Evolutionary conservation across 2,888 invertebrate genomes (phyloP), one percentile per base, ranked within the genome.

Genomic region (Agonum fuliginosum): DNA sequence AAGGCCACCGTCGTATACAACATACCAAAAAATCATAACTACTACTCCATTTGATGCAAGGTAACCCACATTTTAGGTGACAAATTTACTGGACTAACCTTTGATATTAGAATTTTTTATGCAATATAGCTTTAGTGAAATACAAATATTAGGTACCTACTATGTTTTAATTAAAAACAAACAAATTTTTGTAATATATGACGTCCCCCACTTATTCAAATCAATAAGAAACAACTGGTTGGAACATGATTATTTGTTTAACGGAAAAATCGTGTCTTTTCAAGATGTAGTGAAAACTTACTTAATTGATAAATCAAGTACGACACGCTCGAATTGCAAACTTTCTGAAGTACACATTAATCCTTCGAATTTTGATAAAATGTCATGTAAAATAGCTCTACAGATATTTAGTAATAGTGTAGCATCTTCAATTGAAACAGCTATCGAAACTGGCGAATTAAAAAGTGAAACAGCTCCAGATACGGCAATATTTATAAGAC

Each of bases 371-470:
- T 73, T 58, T 30, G 37, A 73, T 22, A 73, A 73, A 73, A 73
- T 62, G 73, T 51, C 51, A 62, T 12, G 46, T 8, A 67, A 67
- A 24, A 14, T 73, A 6, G 73, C 73, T 34, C 22, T 51, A 19
- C 73, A 73, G 24, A 51, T 73, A 34, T 73, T 62, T 14, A 51
- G 51, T 6, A 41, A 58, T 37, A 65, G 54, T 41, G 74, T 65
- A 62, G 65, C 65, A 24, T 30, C 27, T 10, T 30, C 65, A 10
- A 34, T 62, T 14, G 37, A 37, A 62, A 62, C 27, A 20, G 48
- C 48, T 10, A 48, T 48, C 20, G 10, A 48, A 48, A 48, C 48
- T 17, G 10, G 48, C 1, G 48, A 48, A 17, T 48, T 48, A 10
- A 20, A 48, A 48, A 48, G 17, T 48, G 19, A 8, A 48, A 48